Evolutionary conservation across 2,113 vertebrate species (phyloP).

Genomic region (Salvelinus fontinalis): DNA sequence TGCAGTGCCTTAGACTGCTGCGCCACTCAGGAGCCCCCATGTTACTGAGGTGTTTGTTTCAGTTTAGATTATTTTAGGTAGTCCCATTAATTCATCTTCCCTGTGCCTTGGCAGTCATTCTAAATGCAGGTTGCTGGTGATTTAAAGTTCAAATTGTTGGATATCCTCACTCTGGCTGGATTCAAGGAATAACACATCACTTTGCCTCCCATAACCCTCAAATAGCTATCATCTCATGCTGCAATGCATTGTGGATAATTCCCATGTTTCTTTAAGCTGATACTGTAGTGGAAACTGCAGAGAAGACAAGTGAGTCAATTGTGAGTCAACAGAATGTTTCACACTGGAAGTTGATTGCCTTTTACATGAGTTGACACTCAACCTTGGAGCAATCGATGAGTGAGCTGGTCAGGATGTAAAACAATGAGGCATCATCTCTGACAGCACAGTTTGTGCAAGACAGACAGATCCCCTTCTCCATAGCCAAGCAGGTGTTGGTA

Average conservation of each 20-base stretch:
- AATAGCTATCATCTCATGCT: background rate
- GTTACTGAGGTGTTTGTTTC: no score
- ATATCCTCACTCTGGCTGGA: no score
- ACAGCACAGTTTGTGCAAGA: background rate
- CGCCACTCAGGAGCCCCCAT: no score
- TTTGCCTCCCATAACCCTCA: no score
- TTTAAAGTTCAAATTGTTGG: no score
- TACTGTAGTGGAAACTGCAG: background rate
- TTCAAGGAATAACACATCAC: no score
- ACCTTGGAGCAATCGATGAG: conserved; percentile 17
- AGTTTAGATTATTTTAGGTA: no score
- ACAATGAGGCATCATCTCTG: conserved; percentile 9
- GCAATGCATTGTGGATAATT: background rate
- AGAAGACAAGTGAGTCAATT: conserved; percentile 9
- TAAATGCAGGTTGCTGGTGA: no score
- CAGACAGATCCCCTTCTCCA: background rate
- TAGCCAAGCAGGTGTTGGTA: no score
- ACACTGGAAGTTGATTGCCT: conserved; percentile 5
- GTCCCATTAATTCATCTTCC: no score
- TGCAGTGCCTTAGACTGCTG: no score
- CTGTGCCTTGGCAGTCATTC: no score
- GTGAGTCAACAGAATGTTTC: conserved; percentile 13
- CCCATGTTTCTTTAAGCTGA: background rate
- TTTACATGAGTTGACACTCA: conserved; percentile 20
- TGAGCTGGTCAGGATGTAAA: conserved; percentile 15